Evolutionary conservation across 2,113 vertebrate genomes (phyloP).

Genomic region (Pluvianellus socialis): DNA sequence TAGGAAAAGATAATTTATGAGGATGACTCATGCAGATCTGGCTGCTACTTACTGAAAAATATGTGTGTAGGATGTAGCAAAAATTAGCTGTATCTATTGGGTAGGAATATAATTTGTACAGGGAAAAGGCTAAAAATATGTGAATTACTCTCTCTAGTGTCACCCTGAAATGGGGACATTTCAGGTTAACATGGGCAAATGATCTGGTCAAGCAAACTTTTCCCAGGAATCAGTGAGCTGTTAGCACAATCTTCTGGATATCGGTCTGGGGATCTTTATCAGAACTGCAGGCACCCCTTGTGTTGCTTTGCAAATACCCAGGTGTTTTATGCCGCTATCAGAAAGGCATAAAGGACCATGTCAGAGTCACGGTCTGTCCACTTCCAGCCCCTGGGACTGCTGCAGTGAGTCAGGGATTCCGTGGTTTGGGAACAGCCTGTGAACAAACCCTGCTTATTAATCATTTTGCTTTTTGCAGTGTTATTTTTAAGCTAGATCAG

Average conservation of each 20-base stretch:
- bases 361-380: neutral
- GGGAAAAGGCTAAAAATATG: neutral
- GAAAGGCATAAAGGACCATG: neutral
- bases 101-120: neutral
- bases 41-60: neutral
- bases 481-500: neutral
- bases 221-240: neutral
- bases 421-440: neutral
- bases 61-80: neutral
- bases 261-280: neutral
- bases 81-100: neutral
- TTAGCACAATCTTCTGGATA: neutral
- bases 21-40: neutral
- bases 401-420: neutral
- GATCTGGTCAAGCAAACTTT: neutral
- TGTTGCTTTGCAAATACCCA: neutral
- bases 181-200: neutral
- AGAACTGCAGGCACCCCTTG: neutral
- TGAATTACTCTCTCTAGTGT: neutral
- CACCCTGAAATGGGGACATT: neutral
- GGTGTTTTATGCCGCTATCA: fast-evolving
- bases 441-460: neutral
- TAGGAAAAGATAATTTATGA: neutral
- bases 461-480: neutral
- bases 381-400: neutral